Percentiles rank a stretch among this genome's conserved stretches.
phyloP scores from a whole-genome alignment of 2,113 vertebrate genomes.

The Paradoxurus hermaphroditus region DNA sequence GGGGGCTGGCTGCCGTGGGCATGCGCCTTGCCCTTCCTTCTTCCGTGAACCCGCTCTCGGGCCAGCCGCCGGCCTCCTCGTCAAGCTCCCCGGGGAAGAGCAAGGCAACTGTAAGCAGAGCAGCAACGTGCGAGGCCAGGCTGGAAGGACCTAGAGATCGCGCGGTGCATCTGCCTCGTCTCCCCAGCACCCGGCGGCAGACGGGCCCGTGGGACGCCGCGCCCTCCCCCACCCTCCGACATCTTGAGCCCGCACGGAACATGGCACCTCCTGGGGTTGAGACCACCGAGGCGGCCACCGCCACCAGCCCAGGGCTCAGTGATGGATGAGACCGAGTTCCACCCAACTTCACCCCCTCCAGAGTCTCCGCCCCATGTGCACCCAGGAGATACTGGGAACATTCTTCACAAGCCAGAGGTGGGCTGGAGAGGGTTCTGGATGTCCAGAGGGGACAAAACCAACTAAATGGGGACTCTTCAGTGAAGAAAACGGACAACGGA shows the following conservation, averaged over 20 bases:
- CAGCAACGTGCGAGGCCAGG: background rate
- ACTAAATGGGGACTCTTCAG: background rate
- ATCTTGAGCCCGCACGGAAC: background rate
- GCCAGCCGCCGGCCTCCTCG: background rate
- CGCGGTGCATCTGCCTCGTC: background rate
- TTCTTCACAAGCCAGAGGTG: background rate
- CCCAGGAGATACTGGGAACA: background rate
- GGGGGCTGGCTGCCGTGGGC: too few species aligned
- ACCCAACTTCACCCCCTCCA: too few species aligned
- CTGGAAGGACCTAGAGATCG: background rate
- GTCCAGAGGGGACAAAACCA: background rate
- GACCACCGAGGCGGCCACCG: background rate
- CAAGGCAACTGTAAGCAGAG: background rate
- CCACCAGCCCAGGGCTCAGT: background rate
- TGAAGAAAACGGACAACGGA: background rate
- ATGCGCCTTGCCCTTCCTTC: background rate
- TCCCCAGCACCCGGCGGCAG: background rate
- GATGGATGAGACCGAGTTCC: background rate
- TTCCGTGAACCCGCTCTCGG: background rate
- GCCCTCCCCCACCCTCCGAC: background rate
- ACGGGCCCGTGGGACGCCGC: too few species aligned
- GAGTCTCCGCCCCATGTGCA: background rate
- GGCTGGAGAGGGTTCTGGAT: background rate
- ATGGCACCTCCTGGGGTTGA: background rate
- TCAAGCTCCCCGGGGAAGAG: background rate